Conservation (phyloP, 2,113 vertebrate species). For the Aplodontia rufa region DNA sequence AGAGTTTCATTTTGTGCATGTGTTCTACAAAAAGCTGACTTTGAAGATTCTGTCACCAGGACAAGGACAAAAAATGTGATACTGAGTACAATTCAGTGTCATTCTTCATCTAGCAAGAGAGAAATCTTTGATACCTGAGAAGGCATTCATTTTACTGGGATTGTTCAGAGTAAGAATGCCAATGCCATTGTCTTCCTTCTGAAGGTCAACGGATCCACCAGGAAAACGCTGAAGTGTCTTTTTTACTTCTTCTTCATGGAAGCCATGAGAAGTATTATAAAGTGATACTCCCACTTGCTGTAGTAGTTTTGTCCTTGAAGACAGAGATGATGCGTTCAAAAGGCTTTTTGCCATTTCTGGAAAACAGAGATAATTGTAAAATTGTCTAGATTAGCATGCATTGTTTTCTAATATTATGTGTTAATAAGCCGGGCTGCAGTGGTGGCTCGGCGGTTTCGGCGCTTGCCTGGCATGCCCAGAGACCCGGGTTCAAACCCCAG, state of each 20-base stretch:
- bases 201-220: conserved; percentile 92
- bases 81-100: neutral
- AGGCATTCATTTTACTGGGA: conserved; percentile 93
- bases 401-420: neutral
- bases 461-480: too few relatives aligned
- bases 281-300: conserved; percentile 82
- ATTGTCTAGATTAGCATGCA: neutral
- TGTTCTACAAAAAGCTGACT: neutral
- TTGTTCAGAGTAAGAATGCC: conserved; percentile 94
- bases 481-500: too few relatives aligned
- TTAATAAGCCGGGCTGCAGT: neutral
- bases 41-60: neutral
- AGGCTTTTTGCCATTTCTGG: conserved; percentile 87
- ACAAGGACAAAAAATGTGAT: neutral
- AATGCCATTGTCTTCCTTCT: conserved; percentile 89
- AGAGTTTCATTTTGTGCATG: neutral
- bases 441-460: too few relatives aligned
- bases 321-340: conserved; percentile 81
- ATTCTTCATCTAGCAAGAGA: neutral
- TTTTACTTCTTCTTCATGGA: conserved; percentile 87
- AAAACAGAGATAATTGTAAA: conserved; percentile 58
- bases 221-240: conserved; percentile 88
- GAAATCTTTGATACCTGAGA: conserved; percentile 88
- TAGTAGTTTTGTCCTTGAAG: conserved; percentile 71
- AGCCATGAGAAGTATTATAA: conserved; percentile 84